phyloP scores from a whole-genome alignment of 2,888 invertebrate species.

The Empis livida region DNA sequence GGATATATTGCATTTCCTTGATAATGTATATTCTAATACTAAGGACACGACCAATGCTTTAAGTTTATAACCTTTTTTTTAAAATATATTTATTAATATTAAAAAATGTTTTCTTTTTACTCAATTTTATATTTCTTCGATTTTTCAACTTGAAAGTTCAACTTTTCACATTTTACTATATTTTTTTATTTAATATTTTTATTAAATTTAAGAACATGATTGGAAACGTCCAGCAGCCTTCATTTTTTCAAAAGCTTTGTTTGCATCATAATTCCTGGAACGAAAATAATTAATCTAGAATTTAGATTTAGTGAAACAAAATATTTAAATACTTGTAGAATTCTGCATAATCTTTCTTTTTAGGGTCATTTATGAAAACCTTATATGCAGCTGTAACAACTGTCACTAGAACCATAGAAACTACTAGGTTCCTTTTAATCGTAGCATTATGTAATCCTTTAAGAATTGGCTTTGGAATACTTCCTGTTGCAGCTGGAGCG shows the following conservation, averaged over 20 bases:
- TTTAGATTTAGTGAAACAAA: background rate
- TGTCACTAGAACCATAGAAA: conserved; percentile 35
- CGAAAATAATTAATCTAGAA: background rate
- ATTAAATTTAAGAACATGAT: conserved; percentile 27
- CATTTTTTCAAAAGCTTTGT: conserved; percentile 35
- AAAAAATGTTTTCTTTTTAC: background rate
- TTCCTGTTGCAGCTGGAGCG: conserved; percentile 24
- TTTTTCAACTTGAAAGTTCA: background rate
- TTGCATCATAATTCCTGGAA: conserved; percentile 31
- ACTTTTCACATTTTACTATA: background rate
- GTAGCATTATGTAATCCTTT: conserved; percentile 51
- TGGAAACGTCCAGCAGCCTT: conserved; percentile 33
- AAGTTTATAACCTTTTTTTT: background rate
- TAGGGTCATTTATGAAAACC: conserved; percentile 38
- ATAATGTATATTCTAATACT: background rate
- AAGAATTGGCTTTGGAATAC: conserved; percentile 48
- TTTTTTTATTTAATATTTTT: background rate
- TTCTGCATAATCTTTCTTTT: conserved; percentile 50
- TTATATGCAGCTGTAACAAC: conserved; percentile 38
- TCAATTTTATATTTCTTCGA: background rate
- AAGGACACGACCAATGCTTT: too few species aligned
- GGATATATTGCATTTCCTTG: background rate
- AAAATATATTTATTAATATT: background rate
- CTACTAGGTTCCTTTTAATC: conserved; percentile 45
- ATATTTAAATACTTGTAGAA: conserved; percentile 56